Evolutionary conservation across 2,113 vertebrate species (phyloP), one percentile per base, ranked within the genome.

Genomic region (Vicugna pacos): DNA sequence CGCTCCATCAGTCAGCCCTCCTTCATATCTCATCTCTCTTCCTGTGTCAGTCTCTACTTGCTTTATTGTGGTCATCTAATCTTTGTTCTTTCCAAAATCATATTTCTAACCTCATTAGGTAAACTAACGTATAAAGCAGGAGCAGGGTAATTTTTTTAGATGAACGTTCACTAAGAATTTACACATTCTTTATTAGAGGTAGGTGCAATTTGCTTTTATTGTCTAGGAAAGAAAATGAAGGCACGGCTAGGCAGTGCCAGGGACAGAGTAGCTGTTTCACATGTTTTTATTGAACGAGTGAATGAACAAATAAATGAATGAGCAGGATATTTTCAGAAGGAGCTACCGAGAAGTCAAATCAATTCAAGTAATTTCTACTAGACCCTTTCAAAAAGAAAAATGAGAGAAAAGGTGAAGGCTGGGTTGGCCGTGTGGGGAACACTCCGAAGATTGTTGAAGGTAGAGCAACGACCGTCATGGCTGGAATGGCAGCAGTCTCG

Each of bases 1-100:
- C 4, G 1, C 8, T 24, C 11, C 64, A 16, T 54, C n/a, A 20
- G 14, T 8, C 13, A 17, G 20, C 0, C n/a, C 10, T 60, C n/a
- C 42, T 94, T 11, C 28, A 2, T 12, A 19, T 56, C 30, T 11
- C 28, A 2, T 12, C 11, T 56, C 30, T 30, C 22, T 17, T 38
- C 28, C 42, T 38, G 38, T 9, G 42, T n/a, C 9, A n/a, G 17
- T 15, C 14, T 46, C 19, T 72, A 7, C n/a, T n/a, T 62, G 48
- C 8, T 81, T 80, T 48, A 69, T 19, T 56, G 15, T 58, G 2
- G 20, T 54, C 52, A 77, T 22, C 32, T 46, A 89, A 70, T 20
- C 4, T 70, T 82, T 82, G 20, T 76, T 69, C 26, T 80, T 30
- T 54, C n/a, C 24, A 46, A 94, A 75, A 65, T 42, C 30, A 32